Percentiles rank a stretch among this genome's conserved stretches.
Evolutionary conservation across 2,113 vertebrate species (phyloP).

Genomic region (Manacus vitellinus): DNA sequence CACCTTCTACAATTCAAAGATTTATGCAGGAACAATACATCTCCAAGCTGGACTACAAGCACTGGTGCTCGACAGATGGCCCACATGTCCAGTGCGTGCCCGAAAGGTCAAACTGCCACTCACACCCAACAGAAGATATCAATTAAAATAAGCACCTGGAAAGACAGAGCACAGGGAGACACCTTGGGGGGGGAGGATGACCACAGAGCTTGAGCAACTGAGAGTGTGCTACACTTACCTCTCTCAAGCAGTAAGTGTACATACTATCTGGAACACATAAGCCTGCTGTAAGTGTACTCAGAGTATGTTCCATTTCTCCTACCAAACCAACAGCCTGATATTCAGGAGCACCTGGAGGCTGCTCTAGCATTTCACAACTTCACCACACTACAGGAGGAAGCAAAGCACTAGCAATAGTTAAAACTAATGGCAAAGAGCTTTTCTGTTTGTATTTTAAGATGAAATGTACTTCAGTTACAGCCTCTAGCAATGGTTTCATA

Average conservation of each 20-base stretch:
- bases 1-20: not conserved
- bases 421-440: not conserved
- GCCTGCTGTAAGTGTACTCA: not conserved
- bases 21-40: not conserved
- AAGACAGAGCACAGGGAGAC: not conserved
- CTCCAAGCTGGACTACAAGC: not conserved
- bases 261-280: not conserved
- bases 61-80: not conserved
- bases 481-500: not conserved
- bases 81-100: fast-evolving
- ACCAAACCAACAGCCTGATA: not conserved
- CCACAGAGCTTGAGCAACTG: not conserved
- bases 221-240: not conserved
- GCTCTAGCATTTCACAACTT: not conserved
- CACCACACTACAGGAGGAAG: not conserved
- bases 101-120: not conserved
- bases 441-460: not conserved
- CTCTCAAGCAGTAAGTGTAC: not conserved
- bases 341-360: not conserved
- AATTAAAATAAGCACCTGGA: not conserved
- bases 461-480: not conserved
- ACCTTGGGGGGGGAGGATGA: not conserved
- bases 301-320: not conserved
- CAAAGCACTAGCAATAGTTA: not conserved
- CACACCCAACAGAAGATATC: fast-evolving